Conservation (phyloP, 2,888 invertebrate species). For the Galeopsomyia nigrocyanea region DNA sequence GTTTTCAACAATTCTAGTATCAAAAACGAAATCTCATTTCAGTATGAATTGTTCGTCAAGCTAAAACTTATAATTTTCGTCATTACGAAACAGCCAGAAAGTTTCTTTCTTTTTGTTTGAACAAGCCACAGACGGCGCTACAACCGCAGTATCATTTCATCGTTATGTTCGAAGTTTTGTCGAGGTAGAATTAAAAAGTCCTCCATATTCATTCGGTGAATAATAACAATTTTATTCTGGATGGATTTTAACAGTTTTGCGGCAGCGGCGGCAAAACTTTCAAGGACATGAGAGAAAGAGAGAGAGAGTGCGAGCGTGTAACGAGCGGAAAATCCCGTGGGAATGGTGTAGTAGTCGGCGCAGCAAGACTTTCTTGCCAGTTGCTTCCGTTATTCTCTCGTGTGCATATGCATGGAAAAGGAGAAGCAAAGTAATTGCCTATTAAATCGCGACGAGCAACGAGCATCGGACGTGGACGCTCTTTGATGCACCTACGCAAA, state of each 20-base stretch:
- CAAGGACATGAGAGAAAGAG: conserved; percentile 28
- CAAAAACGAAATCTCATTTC: background rate
- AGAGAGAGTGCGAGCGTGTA: background rate
- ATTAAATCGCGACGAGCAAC: conserved; percentile 37
- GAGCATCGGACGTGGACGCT: conserved; percentile 15
- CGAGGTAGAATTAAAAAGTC: conserved; percentile 39
- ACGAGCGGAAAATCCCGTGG: conserved; percentile 42
- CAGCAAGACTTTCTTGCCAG: background rate
- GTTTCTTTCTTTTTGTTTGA: background rate
- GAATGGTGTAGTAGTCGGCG: conserved; percentile 22
- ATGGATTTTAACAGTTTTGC: no score
- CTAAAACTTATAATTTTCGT: conserved; percentile 23
- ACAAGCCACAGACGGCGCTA: background rate
- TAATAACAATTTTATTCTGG: conserved; percentile 40
- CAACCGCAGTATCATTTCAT: conserved; percentile 22
- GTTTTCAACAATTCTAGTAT: no score
- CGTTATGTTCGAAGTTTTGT: conserved; percentile 30
- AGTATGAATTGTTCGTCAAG: background rate
- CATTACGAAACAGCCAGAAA: conserved; percentile 28
- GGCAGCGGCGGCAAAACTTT: conserved; percentile 26
- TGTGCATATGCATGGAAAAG: conserved; percentile 15
- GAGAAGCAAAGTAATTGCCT: conserved; percentile 44
- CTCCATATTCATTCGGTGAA: conserved; percentile 43
- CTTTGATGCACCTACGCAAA: conserved; percentile 45
- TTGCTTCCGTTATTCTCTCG: background rate